Evolutionary conservation across 2,888 invertebrate genomes (phyloP).

Genomic region (Macrophya annulata): DNA sequence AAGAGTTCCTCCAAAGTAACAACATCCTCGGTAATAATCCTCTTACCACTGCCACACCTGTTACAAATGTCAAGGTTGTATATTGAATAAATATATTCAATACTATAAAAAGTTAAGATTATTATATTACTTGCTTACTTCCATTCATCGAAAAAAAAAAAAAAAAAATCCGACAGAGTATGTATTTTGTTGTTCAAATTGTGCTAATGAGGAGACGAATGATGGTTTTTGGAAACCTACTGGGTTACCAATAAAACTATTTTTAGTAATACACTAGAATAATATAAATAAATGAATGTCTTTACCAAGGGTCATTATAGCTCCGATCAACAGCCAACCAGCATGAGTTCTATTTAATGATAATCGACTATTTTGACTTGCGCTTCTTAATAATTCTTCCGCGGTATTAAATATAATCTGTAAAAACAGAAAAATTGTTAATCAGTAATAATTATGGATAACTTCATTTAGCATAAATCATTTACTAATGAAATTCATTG

Average conservation of each 20-base stretch:
- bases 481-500: constrained; percentile 24
- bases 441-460: constrained; percentile 15
- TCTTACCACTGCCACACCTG: constrained; percentile 94
- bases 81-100: constrained; percentile 2
- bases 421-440: constrained; percentile 59
- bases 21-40: constrained; percentile 96
- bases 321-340: constrained; percentile 98
- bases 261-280: constrained; percentile 25
- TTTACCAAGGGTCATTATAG: constrained; percentile 96
- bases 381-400: constrained; percentile 96
- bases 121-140: neutral
- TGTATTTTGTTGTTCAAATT: neutral
- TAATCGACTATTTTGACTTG: constrained; percentile 97
- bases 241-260: neutral
- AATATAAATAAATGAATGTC: constrained; percentile 36
- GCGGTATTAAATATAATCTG: constrained; percentile 96
- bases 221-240: constrained; percentile 30
- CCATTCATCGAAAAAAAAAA: constrained; percentile 30
- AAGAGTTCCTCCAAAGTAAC: constrained; percentile 97
- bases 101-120: neutral
- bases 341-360: constrained; percentile 97
- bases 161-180: neutral
- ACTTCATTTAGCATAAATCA: neutral
- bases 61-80: constrained; percentile 50
- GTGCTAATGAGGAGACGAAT: neutral